phyloP scores from a whole-genome alignment of 2,797 vertebrate species.

The Phoeniculus purpureus region DNA sequence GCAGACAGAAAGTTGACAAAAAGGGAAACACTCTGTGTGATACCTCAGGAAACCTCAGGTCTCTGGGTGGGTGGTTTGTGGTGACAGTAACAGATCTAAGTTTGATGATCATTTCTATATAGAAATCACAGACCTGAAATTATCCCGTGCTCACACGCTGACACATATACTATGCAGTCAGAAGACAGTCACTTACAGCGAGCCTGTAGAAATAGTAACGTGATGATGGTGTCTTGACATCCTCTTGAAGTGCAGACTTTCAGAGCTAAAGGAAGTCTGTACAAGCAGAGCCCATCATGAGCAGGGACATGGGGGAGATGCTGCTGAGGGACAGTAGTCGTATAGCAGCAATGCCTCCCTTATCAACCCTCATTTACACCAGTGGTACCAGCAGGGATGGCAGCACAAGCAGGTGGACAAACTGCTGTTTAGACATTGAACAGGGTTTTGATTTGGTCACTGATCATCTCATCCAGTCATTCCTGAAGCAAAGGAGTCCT shows the following conservation, averaged over 20 bases:
- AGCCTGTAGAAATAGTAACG: neutral
- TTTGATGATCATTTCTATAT: neutral
- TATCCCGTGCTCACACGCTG: conserved; percentile 16
- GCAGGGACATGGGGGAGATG: neutral
- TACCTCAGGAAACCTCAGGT: neutral
- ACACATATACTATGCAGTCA: neutral
- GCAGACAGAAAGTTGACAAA: neutral
- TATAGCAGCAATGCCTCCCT: neutral
- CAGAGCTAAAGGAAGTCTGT: neutral
- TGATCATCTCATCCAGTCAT: neutral
- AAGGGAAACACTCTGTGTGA: neutral
- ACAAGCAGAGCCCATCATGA: neutral
- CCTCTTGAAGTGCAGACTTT: neutral
- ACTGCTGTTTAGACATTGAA: neutral
- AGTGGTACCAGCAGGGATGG: neutral
- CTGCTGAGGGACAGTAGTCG: neutral
- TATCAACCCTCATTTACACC: too few relatives aligned
- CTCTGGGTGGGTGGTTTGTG: conserved; percentile 34
- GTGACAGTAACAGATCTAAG: conserved; percentile 37
- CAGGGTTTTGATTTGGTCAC: accelerated
- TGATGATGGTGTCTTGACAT: neutral
- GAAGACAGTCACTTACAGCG: neutral
- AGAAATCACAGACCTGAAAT: conserved; percentile 28
- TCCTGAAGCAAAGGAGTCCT: neutral
- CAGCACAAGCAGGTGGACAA: neutral